These are phyloP conservation scores for Diadromus collaris DNA, from an alignment of 2,888 invertebrate genomes.

Conservation along the genomic window DNA sequence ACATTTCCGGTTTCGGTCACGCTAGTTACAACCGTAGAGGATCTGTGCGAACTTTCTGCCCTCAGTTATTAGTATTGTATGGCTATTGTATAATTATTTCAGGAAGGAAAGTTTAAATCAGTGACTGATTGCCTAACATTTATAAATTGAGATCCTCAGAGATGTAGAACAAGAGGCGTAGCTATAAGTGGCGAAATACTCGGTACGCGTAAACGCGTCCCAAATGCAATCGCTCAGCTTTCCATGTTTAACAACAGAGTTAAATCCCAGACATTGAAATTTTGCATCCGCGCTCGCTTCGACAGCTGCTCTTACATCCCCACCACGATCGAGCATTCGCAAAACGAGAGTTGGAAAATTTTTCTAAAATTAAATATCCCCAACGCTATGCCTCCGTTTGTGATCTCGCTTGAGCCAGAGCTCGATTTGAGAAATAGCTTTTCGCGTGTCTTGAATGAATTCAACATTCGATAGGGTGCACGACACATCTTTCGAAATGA, in stretches of 20 bases:
- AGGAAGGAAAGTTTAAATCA: too few relatives aligned
- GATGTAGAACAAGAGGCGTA: not conserved
- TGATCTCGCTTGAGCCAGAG: not conserved
- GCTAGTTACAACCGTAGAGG: too few relatives aligned
- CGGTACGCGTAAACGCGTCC: not conserved
- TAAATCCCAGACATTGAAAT: conserved; percentile 22
- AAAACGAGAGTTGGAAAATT: conserved; percentile 35
- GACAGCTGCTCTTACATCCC: not conserved
- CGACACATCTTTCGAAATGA: conserved; percentile 40
- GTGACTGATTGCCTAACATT: not conserved
- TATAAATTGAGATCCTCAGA: not conserved
- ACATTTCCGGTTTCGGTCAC: too few relatives aligned
- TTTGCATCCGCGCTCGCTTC: conserved; percentile 11
- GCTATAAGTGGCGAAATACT: not conserved
- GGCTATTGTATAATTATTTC: too few relatives aligned
- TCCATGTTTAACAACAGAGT: conserved; percentile 27
- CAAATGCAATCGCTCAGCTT: conserved; percentile 15
- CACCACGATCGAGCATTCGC: not conserved
- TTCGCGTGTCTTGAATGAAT: conserved; percentile 36
- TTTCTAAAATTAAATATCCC: conserved; percentile 52
- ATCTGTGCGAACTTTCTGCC: too few relatives aligned
- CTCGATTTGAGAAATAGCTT: conserved; percentile 36
- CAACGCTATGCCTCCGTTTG: conserved; percentile 8
- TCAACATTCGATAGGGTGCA: conserved; percentile 25
- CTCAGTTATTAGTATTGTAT: too few relatives aligned